These are phyloP conservation scores for Meloe dianella DNA, from an alignment of 2,888 invertebrate genomes.

Conservation along the genomic window DNA sequence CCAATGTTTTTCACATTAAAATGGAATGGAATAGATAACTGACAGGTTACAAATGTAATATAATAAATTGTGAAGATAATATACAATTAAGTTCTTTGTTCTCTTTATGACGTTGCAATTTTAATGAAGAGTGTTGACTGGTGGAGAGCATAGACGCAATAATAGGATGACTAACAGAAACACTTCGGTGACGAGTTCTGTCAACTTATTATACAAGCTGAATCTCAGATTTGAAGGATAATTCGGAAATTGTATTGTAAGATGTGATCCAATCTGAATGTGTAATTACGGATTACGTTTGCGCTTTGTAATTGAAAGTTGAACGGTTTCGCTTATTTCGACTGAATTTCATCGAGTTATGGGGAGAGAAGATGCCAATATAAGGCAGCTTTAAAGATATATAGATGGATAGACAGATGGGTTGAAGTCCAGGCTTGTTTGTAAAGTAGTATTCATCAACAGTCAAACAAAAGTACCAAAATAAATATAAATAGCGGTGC, in stretches of 20 bases:
- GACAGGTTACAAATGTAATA: constrained; percentile 10
- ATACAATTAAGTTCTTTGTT: constrained; percentile 15
- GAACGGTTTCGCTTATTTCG: constrained; percentile 17
- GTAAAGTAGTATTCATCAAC: constrained; percentile 42
- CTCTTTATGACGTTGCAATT: constrained; percentile 13
- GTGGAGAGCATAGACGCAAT: not conserved
- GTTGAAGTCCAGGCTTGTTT: constrained; percentile 34
- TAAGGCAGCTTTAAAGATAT: not conserved
- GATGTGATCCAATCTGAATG: constrained; percentile 14
- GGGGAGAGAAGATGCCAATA: constrained; percentile 1
- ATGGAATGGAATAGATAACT: constrained; percentile 2
- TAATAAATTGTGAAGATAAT: constrained; percentile 13
- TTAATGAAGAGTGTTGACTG: constrained; percentile 10
- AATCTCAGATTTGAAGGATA: constrained; percentile 9
- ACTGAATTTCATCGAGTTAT: constrained; percentile 5
- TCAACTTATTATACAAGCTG: constrained; percentile 3
- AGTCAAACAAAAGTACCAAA: constrained; percentile 50
- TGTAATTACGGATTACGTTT: constrained; percentile 19
- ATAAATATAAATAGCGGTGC: constrained; percentile 50
- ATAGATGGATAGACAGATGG: constrained; percentile 31
- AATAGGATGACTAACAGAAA: constrained; percentile 12
- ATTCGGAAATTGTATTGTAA: constrained; percentile 17
- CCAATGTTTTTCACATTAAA: constrained; percentile 13
- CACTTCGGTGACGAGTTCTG: constrained; percentile 1
- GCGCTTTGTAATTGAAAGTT: constrained; percentile 15